Evolutionary conservation across 2,113 vertebrate species (phyloP).

Genomic region (Antechinus flavipes): DNA sequence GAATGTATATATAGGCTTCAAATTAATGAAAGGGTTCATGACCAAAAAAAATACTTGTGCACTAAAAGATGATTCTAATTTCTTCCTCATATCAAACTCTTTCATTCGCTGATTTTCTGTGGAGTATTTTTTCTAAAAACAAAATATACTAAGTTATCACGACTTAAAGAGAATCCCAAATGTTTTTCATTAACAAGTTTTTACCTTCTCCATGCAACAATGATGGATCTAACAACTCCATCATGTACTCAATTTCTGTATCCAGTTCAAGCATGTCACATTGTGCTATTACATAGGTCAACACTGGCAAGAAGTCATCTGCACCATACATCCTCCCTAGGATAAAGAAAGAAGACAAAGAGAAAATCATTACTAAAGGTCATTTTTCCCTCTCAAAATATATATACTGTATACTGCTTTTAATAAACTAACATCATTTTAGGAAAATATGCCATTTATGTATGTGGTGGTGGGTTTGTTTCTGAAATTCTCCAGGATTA

Average conservation of each 20-base stretch:
- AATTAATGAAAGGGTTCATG: not conserved
- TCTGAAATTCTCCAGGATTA: not conserved
- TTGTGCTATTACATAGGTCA: conserved; percentile 96
- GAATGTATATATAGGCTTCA: not conserved
- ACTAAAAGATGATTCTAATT: not conserved
- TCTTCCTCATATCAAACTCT: not conserved
- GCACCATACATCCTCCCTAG: conserved; percentile 97
- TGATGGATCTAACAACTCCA: conserved; percentile 96
- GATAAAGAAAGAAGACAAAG: conserved; percentile 58
- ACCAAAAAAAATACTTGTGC: not conserved
- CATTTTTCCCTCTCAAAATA: not conserved
- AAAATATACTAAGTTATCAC: not conserved
- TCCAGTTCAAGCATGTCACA: conserved; percentile 97
- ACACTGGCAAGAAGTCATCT: conserved; percentile 96
- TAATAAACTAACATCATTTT: conserved; percentile 46
- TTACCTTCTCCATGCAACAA: conserved; percentile 97
- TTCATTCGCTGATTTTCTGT: not conserved
- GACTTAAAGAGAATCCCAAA: not conserved
- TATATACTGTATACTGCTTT: conserved; percentile 55
- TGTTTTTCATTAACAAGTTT: not conserved
- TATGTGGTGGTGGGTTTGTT: not conserved
- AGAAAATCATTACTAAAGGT: not conserved
- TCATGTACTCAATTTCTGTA: conserved; percentile 97
- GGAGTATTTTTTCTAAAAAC: not conserved
- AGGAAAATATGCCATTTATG: conserved; percentile 29